Evolutionary conservation across 2,888 invertebrate species (phyloP), one percentile per base, ranked within the genome.

Genomic region (Sepioteuthis lessoniana): DNA sequence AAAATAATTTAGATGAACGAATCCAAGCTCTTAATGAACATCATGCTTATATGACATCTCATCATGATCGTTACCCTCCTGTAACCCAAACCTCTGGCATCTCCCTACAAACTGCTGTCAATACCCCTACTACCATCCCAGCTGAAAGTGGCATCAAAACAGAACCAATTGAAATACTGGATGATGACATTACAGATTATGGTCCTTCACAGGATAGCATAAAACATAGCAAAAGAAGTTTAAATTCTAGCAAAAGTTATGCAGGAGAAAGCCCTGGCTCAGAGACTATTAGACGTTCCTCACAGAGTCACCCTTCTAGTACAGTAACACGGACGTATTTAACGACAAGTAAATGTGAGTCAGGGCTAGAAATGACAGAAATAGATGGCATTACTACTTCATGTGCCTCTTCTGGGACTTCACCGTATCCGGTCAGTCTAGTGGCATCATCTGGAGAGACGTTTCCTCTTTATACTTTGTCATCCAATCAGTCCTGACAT

Each of bases 381-480:
- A 93, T 93, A 25, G 93, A 93, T 31, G 50, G 93, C 50, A 60
- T 93, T 35, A 31, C 93, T 2, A 60, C 93, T 37, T 76, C 76
- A 13, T n/a, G 55, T 55, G 50, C 92, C 92, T n/a, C 50, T 28
- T 47, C 93, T 25, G 38, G 60, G 35, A 55, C 93, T 7, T 60
- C 93, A 13, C 93, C 93, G 5, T 93, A 93, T 93, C 93, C 93
- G 10, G 93, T 93, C 60, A 93, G 93, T 93, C 28, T 93, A 60
- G 93, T 93, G 31, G 93, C 93, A 21, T 93, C 93, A 35, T 93
- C 93, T 4, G 93, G 93, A 60, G 93, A 93, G 60, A 60, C 93
- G 60, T 93, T 93, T 37, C 93, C 93, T 1, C 93, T 93, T 37
- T 93, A 93, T 60, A 60, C 93, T 25, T 60, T 93, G 25, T 93